Evolutionary conservation across 2,113 vertebrate species (phyloP).

Genomic region (Todiramphus chloris): DNA sequence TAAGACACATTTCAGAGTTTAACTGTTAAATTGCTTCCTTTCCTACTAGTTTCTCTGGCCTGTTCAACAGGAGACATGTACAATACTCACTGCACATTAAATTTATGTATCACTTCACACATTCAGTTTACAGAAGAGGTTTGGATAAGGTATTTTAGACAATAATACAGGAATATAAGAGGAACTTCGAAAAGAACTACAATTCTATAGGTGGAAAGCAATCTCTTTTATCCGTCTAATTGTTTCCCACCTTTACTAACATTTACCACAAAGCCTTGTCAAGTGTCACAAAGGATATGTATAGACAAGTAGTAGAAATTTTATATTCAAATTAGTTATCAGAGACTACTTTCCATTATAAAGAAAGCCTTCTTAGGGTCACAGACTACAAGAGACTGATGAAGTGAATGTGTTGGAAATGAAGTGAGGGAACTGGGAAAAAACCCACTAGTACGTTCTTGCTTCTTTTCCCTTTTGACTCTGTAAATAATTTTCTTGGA

Average conservation of each 20-base stretch:
- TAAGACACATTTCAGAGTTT: not conserved
- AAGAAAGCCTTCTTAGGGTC: not conserved
- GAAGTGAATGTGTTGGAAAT: not conserved
- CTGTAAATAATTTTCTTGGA: not conserved
- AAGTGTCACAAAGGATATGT: not conserved
- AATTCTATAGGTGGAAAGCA: not conserved
- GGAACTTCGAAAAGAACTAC: not conserved
- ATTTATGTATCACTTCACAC: not conserved
- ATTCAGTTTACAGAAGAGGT: not conserved
- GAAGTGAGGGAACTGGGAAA: not conserved
- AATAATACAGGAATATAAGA: not conserved
- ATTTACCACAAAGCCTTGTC: not conserved
- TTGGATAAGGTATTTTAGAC: not conserved
- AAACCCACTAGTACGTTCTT: not conserved
- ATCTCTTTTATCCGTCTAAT: not conserved
- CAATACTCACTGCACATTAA: not conserved
- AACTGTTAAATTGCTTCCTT: not conserved
- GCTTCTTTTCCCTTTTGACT: not conserved
- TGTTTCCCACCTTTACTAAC: not conserved
- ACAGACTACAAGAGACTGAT: not conserved
- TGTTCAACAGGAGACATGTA: not conserved
- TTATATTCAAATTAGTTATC: not conserved
- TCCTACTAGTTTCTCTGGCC: not conserved
- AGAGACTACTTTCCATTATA: not conserved
- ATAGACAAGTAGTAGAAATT: not conserved